Conservation (phyloP, 2,113 vertebrate species). For the Lophius piscatorius region DNA sequence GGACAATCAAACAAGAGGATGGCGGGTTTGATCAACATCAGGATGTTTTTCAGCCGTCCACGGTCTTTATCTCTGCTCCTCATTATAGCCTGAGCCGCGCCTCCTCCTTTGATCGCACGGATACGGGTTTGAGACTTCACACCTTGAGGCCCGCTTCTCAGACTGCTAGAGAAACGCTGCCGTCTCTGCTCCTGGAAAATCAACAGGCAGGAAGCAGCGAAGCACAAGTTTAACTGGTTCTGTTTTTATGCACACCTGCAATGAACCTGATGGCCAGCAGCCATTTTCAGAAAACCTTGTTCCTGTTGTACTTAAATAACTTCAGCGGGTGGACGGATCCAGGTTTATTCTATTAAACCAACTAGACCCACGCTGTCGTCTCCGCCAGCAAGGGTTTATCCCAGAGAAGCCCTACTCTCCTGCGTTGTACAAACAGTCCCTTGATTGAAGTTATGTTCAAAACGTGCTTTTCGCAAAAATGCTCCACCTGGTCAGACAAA, state of each 20-base stretch:
- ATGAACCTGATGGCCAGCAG: conserved; percentile 1
- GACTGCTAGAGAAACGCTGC: conserved; percentile 23
- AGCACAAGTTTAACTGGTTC: conserved; percentile 3
- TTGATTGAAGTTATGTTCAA: no score
- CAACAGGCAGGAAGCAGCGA: conserved; percentile 9
- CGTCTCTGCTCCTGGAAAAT: conserved; percentile 29
- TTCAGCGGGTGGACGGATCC: conserved; percentile 9
- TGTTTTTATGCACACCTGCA: conserved; percentile 26
- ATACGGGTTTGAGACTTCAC: conserved; percentile 36
- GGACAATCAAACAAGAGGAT: conserved; percentile 32
- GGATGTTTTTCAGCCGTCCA: conserved; percentile 29
- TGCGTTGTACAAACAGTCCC: no score
- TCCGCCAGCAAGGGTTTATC: no score
- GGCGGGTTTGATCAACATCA: conserved; percentile 28
- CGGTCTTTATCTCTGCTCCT: conserved; percentile 28
- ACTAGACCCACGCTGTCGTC: no score
- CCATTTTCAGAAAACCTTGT: conserved; percentile 21
- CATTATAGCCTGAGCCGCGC: conserved; percentile 27
- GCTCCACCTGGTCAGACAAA: no score
- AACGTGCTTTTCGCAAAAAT: no score
- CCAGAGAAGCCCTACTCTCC: no score
- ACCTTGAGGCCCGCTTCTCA: conserved; percentile 48
- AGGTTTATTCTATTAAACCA: no score
- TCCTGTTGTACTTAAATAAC: conserved; percentile 17
- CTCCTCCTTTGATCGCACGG: conserved; percentile 48